Conservation (phyloP, 2,113 vertebrate genomes). For the Donacobius atricapilla region DNA sequence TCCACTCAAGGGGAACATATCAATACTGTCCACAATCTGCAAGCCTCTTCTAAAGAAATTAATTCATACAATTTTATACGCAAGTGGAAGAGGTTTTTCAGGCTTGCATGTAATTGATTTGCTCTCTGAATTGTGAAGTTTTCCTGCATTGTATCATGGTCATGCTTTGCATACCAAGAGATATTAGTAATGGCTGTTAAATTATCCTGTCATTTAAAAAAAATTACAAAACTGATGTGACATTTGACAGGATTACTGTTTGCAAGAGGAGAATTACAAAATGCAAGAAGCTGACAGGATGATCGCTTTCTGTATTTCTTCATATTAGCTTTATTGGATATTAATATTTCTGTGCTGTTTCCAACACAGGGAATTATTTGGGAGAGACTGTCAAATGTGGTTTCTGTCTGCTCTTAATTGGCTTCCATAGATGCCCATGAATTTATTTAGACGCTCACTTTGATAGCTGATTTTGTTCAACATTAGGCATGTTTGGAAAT, state of each 20-base stretch:
- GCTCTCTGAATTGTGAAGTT: not conserved
- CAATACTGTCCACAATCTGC: not conserved
- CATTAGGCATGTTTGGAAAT: not conserved
- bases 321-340: not conserved
- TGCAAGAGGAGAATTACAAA: not conserved
- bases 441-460: not conserved
- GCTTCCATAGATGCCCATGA: not conserved
- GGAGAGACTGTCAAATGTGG: not conserved
- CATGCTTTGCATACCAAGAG: conserved; percentile 7
- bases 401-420: not conserved
- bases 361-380: not conserved
- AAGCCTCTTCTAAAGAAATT: not conserved
- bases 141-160: not conserved
- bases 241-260: conserved; percentile 2
- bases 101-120: not conserved
- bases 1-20: not conserved
- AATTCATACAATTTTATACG: not conserved
- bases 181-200: not conserved
- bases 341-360: not conserved
- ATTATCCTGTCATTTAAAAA: not conserved
- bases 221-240: not conserved
- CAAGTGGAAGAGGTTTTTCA: not conserved
- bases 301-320: not conserved
- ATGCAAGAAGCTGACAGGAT: not conserved
- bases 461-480: not conserved